Conservation (phyloP, 2,888 invertebrate genomes). For the Lasioglossum vierecki region DNA sequence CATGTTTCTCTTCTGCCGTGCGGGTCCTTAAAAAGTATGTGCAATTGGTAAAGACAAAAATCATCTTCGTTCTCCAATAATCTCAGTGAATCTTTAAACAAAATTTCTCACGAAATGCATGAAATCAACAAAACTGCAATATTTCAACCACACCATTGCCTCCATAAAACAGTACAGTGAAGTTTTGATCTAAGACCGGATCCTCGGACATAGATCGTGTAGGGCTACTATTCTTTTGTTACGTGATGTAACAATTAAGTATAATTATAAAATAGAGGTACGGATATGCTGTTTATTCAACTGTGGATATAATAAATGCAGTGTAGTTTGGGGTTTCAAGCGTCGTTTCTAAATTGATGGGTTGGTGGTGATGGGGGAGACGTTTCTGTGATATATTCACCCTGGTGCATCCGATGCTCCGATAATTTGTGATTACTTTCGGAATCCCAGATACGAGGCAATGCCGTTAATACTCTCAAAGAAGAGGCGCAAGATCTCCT, state of each 20-base stretch:
- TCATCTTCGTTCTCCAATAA: too few relatives aligned
- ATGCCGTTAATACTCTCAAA: slow-evolving; percentile 74
- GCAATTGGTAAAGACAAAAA: too few relatives aligned
- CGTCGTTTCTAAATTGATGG: background rate
- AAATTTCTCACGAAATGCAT: too few relatives aligned
- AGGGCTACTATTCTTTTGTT: too few relatives aligned
- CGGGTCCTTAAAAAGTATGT: too few relatives aligned
- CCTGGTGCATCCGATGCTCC: slow-evolving; percentile 51
- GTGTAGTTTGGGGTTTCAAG: background rate
- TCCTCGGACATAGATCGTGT: too few relatives aligned
- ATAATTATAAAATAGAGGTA: background rate
- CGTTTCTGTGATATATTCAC: slow-evolving; percentile 27
- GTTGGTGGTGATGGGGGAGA: background rate
- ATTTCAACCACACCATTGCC: too few relatives aligned
- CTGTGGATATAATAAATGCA: slow-evolving; percentile 8
- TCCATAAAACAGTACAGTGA: too few relatives aligned
- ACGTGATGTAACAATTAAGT: too few relatives aligned
- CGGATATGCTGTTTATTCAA: slow-evolving; percentile 15
- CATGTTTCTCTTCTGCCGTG: background rate
- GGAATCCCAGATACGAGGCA: slow-evolving; percentile 74
- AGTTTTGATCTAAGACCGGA: too few relatives aligned
- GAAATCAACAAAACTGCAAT: too few relatives aligned
- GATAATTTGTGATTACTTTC: slow-evolving; percentile 65
- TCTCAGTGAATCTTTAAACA: too few relatives aligned
- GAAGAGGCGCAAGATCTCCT: slow-evolving; percentile 72